Evolutionary conservation across 2,888 invertebrate genomes (phyloP), one percentile per base, ranked within the genome.

Genomic region (Saturnia japonica): DNA sequence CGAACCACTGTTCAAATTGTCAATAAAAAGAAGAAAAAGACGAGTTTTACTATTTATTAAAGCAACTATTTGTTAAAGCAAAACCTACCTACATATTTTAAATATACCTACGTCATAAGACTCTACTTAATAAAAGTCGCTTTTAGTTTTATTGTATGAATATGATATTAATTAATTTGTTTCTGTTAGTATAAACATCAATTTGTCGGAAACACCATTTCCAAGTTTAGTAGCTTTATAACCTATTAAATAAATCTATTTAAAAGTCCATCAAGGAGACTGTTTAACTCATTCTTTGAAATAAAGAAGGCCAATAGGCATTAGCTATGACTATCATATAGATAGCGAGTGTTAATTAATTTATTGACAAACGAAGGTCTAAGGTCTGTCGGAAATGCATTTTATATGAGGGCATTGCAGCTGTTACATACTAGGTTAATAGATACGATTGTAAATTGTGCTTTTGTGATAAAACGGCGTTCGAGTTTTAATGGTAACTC

Each of bases 311-410:
- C 64, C 34, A 16, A 19, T 54, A 43, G 64, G 70, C 22, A 66
- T 42, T 66, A 42, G 25, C 16, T 70, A 64, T 25, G 28, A 51
- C 68, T 68, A 69, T 54, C 66, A 54, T 54, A 43, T 54, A 67
- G 70, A 70, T 70, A 68, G 25, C 12, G n/a, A 40, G 57, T 28
- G 14, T 62, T 71, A 84, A 87, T 88, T 84, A 87, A 88, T 88
- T 88, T 88, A 85, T 88, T 77, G 84, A 82, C 73, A 71, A 72
- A 73, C 71, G 71, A 72, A 76, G 81, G 81, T 79, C 78, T 77
- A 72, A 80, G 80, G 80, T 79, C 78, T n/a, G 74, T 69, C 68
- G 74, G 72, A 77, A 74, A 77, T 74, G 73, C 78, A 80, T 80
- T 81, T 77, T 79, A 81, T 83, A 75, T 75, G 76, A 73, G 73